Base-by-base conservation (phyloP, 2,888 invertebrate species). In the Lottia gigantea region DNA sequence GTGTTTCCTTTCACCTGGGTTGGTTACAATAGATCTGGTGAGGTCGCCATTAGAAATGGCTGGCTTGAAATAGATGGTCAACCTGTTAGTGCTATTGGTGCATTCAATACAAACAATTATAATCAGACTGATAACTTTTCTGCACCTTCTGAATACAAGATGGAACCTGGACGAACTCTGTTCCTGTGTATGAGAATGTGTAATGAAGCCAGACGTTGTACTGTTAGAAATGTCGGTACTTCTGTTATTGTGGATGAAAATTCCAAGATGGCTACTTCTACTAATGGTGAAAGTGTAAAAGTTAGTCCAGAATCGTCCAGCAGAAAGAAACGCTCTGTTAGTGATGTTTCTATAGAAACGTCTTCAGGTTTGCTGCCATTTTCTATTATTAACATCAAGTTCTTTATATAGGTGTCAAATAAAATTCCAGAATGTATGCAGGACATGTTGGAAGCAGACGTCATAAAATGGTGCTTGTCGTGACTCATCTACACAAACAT, bases 121-220 rank as follows among this genome's bases (percentile, higher is more conserved):
- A n/a, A n/a, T n/a, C n/a, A n/a, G n/a, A n/a, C n/a, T n/a, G n/a
- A 67, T 25, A 66, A 70, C 15, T 16, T 14, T 2, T n/a, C 67
- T 16, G 55, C 63, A 49, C 40, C 25, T 8, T 49, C 63, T 31
- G 67, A 68, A 1, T 82, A 81, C 71, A 63, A 66, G 15, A 78
- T 82, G 78, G 80, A 79, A 61, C 74, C 78, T 12, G 80, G 80
- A 11, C 68, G 79, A 47, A 79, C 78, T 12, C 47, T 80, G 63
- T 81, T 80, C 70, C 66, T 78, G 7, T 73, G 47, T 25, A 72
- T 79, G 62, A 64, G 71, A 45, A 46, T 79, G 15, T 82, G 81
- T 70, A 81, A 81, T 62, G 76, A 77, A 47, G 81, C 80, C 0
- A 64, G 74, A 31, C 47, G 76, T 16, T 80, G 81, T 64, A 69